phyloP scores from a whole-genome alignment of 2,888 invertebrate species.

The Latheticus oryzae region DNA sequence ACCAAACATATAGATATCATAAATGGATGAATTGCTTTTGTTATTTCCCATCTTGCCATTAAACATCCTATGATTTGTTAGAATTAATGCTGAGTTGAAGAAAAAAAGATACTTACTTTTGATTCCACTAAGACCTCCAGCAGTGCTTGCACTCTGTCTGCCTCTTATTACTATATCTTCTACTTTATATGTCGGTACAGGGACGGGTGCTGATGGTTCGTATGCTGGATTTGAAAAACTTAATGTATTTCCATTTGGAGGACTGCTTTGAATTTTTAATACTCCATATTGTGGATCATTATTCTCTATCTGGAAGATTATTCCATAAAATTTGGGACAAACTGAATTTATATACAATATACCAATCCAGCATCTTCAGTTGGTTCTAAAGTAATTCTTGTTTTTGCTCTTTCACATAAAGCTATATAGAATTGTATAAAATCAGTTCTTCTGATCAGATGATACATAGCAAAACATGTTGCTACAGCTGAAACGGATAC shows the following conservation, averaged over 20 bases:
- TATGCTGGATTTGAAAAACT: constrained; percentile 89
- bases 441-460: constrained; percentile 81
- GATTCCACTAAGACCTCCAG: constrained; percentile 67
- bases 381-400: constrained; percentile 84
- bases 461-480: constrained; percentile 82
- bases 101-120: constrained; percentile 62
- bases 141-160: constrained; percentile 66
- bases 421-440: constrained; percentile 87
- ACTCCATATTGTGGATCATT: constrained; percentile 79
- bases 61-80: constrained; percentile 78
- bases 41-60: constrained; percentile 81
- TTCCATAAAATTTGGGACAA: no score
- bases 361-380: constrained; percentile 87
- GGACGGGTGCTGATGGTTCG: constrained; percentile 79
- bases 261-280: constrained; percentile 79
- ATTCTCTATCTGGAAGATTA: constrained; percentile 72
- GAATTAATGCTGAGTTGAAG: background rate
- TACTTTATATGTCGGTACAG: constrained; percentile 75
- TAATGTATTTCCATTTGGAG: constrained; percentile 71
- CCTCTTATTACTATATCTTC: constrained; percentile 80
- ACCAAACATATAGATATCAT: constrained; percentile 91
- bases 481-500: constrained; percentile 82
- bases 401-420: constrained; percentile 78
- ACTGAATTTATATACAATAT: constrained; percentile 54
- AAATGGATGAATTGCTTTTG: constrained; percentile 87